These are phyloP conservation scores for Acromyrmex echinatior DNA, from an alignment of 1,140 invertebrate species.

Conservation along the genomic window DNA sequence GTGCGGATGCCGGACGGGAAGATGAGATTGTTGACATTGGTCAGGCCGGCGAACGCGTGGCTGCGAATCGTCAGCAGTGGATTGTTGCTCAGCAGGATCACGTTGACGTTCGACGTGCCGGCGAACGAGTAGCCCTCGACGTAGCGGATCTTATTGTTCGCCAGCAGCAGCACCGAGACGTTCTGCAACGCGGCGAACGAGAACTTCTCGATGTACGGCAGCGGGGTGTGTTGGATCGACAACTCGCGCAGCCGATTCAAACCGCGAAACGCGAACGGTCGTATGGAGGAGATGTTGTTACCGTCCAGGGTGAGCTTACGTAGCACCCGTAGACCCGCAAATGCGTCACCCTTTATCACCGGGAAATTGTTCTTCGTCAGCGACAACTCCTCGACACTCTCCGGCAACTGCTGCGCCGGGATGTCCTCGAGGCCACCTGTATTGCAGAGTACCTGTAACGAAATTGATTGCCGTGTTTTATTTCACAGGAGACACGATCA, in stretches of 20 bases:
- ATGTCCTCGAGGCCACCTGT: conserved; percentile 93
- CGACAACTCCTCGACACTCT: conserved; percentile 92
- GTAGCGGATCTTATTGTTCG: conserved; percentile 92
- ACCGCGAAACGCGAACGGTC: conserved; percentile 94
- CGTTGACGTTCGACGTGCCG: conserved; percentile 92
- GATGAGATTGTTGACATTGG: conserved; percentile 91
- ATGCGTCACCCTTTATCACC: conserved; percentile 92
- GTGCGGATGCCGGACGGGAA: conserved; percentile 92
- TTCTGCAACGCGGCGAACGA: conserved; percentile 94
- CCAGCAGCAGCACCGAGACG: conserved; percentile 91
- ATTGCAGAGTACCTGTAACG: conserved; percentile 93
- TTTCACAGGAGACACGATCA: not conserved
- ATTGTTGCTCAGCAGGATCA: conserved; percentile 92
- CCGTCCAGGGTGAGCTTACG: conserved; percentile 92
- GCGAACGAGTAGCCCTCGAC: conserved; percentile 94
- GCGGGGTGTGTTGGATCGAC: conserved; percentile 93
- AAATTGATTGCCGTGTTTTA: not conserved
- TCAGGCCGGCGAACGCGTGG: conserved; percentile 93
- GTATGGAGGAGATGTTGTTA: conserved; percentile 93
- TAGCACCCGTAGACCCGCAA: conserved; percentile 90
- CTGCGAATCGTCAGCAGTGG: conserved; percentile 91
- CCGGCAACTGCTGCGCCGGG: conserved; percentile 90
- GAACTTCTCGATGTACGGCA: conserved; percentile 91
- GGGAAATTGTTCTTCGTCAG: conserved; percentile 93
- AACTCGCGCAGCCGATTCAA: conserved; percentile 91